These are phyloP conservation scores for Agapetus fuscipes DNA, from an alignment of 2,888 invertebrate species.

Conservation along the genomic window DNA sequence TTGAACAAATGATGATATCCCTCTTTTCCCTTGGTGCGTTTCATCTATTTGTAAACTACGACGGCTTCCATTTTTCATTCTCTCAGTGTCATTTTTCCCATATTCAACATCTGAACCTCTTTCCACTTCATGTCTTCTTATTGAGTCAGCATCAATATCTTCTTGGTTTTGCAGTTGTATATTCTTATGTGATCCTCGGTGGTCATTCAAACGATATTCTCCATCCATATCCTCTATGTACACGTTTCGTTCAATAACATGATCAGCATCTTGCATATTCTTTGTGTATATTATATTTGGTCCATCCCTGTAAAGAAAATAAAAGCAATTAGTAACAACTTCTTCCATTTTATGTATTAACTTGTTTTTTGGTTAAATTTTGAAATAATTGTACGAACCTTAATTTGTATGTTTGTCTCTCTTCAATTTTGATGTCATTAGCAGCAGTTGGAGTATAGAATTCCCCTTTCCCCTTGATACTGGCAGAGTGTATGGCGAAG, in stretches of 20 bases:
- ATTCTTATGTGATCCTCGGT: conserved; percentile 35
- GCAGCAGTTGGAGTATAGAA: conserved; percentile 38
- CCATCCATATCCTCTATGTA: conserved; percentile 52
- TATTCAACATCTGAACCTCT: conserved; percentile 59
- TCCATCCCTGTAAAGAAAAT: conserved; percentile 36
- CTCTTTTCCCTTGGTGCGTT: conserved; percentile 31
- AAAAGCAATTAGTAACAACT: neutral
- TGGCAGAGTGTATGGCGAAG: conserved; percentile 27
- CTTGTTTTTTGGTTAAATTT: no score
- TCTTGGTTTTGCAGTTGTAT: conserved; percentile 29
- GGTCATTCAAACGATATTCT: conserved; percentile 42
- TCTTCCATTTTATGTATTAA: no score
- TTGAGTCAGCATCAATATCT: conserved; percentile 61
- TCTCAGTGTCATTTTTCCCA: conserved; percentile 35
- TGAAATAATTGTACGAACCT: no score
- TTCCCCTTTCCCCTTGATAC: conserved; percentile 30
- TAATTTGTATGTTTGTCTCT: conserved; percentile 23
- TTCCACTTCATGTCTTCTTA: conserved; percentile 67
- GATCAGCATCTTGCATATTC: conserved; percentile 44
- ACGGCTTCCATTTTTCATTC: conserved; percentile 22
- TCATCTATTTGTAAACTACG: conserved; percentile 27
- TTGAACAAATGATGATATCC: conserved; percentile 31
- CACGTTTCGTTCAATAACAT: conserved; percentile 43
- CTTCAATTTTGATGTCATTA: conserved; percentile 25
- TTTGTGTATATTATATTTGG: conserved; percentile 47